phyloP scores from a whole-genome alignment of 2,797 vertebrate genomes.

The Oreortyx pictus region DNA sequence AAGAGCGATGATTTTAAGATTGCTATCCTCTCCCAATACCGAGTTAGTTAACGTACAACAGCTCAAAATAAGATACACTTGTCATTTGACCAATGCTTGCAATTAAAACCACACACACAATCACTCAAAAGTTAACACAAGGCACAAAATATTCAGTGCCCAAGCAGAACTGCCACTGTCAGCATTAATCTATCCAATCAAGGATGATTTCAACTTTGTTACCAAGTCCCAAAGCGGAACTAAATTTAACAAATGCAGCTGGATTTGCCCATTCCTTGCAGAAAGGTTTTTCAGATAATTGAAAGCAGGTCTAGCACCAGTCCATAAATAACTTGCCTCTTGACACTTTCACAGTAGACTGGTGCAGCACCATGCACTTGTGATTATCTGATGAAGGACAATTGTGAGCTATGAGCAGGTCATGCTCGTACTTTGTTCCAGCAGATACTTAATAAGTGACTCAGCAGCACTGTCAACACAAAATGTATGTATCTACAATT shows the following conservation, averaged over 20 bases:
- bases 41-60: not conserved
- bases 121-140: not conserved
- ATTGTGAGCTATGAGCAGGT: not conserved
- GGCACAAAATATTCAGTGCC: not conserved
- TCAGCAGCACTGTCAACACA: not conserved
- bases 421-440: not conserved
- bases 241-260: slow-evolving; percentile 26
- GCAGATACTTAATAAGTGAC: not conserved
- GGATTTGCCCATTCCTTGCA: slow-evolving; percentile 24
- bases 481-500: not conserved
- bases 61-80: not conserved
- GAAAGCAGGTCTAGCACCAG: not conserved
- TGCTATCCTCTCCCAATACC: not conserved
- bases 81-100: not conserved
- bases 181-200: not conserved
- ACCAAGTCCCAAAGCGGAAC: not conserved
- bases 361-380: not conserved
- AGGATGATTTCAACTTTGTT: not conserved
- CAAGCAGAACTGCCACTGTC: not conserved
- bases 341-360: not conserved
- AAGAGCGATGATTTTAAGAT: not conserved
- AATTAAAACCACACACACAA: not conserved
- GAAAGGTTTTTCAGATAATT: slow-evolving; percentile 28
- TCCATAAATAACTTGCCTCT: slow-evolving; percentile 15
- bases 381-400: not conserved